Conservation (phyloP, 2,113 vertebrate species). For the Gyps fulvus region DNA sequence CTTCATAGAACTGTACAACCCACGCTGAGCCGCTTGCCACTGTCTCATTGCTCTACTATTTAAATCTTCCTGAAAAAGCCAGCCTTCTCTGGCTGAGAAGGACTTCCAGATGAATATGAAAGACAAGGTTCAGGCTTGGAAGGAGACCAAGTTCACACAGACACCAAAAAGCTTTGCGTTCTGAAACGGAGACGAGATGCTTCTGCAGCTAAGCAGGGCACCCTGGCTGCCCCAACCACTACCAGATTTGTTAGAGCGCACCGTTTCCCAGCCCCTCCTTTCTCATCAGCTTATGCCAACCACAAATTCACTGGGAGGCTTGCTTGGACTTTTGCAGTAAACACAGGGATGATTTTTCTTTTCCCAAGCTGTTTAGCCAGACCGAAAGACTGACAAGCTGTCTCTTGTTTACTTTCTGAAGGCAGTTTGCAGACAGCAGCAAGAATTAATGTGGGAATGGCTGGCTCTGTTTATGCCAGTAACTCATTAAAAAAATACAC, state of each 20-base stretch:
- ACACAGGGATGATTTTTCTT: neutral
- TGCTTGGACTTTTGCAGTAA: neutral
- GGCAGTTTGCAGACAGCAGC: neutral
- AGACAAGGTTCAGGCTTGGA: neutral
- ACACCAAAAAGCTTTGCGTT: neutral
- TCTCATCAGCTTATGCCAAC: neutral
- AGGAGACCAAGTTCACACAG: neutral
- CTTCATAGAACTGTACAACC: neutral
- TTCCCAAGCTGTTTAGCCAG: neutral
- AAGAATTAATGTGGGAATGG: neutral
- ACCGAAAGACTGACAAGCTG: neutral
- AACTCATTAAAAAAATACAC: neutral
- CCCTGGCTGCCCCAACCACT: neutral
- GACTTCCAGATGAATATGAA: neutral
- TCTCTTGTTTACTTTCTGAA: neutral
- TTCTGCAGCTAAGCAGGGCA: neutral
- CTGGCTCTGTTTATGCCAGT: neutral
- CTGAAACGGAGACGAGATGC: neutral
- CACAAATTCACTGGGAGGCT: neutral
- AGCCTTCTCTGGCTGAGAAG: neutral
- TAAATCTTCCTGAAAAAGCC: neutral
- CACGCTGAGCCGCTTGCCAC: no score
- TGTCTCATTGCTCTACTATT: neutral
- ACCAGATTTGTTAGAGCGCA: fast-evolving
- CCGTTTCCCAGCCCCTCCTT: fast-evolving